Base-by-base conservation (phyloP, 1,140 invertebrate genomes). In the Panulirus ornatus region DNA sequence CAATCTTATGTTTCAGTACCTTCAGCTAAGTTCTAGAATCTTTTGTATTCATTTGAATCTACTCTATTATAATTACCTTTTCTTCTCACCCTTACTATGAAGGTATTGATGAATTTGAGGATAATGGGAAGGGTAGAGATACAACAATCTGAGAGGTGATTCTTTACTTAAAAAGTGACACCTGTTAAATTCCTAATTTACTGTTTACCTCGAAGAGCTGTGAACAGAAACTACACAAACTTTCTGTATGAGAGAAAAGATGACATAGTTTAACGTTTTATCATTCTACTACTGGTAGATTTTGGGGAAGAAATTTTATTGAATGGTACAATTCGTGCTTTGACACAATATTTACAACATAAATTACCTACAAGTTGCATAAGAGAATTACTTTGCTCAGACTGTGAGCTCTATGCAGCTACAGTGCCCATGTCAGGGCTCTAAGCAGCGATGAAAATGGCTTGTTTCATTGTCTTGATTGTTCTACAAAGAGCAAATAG, bases 331-430 rank as follows among this genome's bases (percentile, higher is more conserved):
- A 66, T 66, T 66, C 58, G 58, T 66, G 58, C 58, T 66, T 30
- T 66, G 58, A 66, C 58, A 66, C 58, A 66, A 66, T 66, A 66
- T 66, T 66, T 66, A 66, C 58, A 66, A 66, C 58, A 66, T 8
- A 66, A 63, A 66, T 30, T 66, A 66, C n/a, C 58, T 66, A 66
- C 58, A 66, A 66, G 58, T 66, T 66, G 58, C 58, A 66, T 66
- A 66, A 66, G 3, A 66, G 58, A 66, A 5, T 30, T 0, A 0
- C n/a, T 66, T 6, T 30, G 58, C 58, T 27, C 58, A 66, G 58
- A 30, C 5, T 30, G 58, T 30, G 58, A 27, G 58, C 58, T 27
- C n/a, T 30, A 30, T 27, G 58, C 27, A 11, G 58, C 58, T 66
- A 66, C 58, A 6, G 58, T 30, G 58, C 58, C 58, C 58, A 5